These are phyloP conservation scores for Limosa lapponica DNA, from an alignment of 2,797 vertebrate genomes.

Conservation along the genomic window DNA sequence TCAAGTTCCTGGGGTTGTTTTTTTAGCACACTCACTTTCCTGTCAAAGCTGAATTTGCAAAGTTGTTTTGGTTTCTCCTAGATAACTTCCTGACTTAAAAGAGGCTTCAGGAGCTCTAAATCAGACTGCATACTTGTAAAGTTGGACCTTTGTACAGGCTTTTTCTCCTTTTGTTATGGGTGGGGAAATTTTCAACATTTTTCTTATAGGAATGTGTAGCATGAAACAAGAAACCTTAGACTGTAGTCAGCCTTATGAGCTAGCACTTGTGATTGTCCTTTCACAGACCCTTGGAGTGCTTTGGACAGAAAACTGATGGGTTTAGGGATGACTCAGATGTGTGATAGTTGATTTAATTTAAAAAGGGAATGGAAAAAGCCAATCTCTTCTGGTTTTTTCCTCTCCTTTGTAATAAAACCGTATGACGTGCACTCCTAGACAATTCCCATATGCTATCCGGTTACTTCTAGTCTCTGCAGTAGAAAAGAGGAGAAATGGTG, in stretches of 20 bases:
- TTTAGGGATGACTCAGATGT: conserved; percentile 34
- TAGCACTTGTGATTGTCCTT: not conserved
- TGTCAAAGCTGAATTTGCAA: not conserved
- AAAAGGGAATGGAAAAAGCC: conserved; percentile 47
- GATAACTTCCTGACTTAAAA: conserved; percentile 21
- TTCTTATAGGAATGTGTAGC: not conserved
- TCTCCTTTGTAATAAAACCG: conserved; percentile 25
- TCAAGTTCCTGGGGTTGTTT: not conserved
- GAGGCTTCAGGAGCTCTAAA: not conserved
- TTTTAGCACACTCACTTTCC: not conserved
- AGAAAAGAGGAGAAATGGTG: conserved; percentile 24
- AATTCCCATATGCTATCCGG: conserved; percentile 38
- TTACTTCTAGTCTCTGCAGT: conserved; percentile 1
- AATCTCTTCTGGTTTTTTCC: not conserved
- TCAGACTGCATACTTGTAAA: not conserved
- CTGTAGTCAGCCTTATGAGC: not conserved
- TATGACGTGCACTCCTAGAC: not conserved
- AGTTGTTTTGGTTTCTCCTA: conserved; percentile 23
- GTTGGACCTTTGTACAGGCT: not conserved
- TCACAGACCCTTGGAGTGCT: not conserved
- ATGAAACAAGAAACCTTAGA: not conserved
- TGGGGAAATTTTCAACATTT: not conserved
- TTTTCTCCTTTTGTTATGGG: not conserved
- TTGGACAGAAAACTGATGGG: conserved; percentile 14
- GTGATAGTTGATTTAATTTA: conserved; percentile 26